Conservation (phyloP, 2,797 vertebrate genomes). For the Chrosomus eos region DNA sequence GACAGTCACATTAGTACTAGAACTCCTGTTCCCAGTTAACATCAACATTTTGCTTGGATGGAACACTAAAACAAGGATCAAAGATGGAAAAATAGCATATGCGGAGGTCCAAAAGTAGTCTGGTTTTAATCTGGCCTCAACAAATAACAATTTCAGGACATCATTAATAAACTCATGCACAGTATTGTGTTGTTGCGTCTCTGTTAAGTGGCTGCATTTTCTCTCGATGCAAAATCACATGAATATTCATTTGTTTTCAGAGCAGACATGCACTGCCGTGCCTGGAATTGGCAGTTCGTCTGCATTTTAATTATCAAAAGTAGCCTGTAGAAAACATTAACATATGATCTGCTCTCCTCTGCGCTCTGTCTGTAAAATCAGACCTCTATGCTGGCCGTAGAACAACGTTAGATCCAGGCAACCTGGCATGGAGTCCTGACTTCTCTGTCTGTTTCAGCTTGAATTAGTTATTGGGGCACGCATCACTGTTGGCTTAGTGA, state of each 20-base stretch:
- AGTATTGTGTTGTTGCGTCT: neutral
- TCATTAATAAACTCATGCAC: constrained; percentile 25
- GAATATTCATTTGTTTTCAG: neutral
- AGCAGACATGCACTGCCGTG: neutral
- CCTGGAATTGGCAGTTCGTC: constrained; percentile 50
- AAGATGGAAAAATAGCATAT: constrained; percentile 25
- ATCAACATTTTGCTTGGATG: constrained; percentile 43
- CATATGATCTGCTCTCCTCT: constrained; percentile 57
- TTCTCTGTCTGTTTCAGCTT: constrained; percentile 62
- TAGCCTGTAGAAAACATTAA: constrained; percentile 76
- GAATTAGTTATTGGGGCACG: constrained; percentile 37
- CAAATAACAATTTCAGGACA: constrained; percentile 8
- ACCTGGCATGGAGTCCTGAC: constrained; percentile 60
- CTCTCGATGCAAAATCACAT: neutral
- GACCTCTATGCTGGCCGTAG: constrained; percentile 57
- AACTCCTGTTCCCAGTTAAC: constrained; percentile 31
- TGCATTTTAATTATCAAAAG: constrained; percentile 63
- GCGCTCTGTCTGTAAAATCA: constrained; percentile 67
- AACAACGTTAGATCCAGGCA: constrained; percentile 61
- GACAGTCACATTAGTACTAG: constrained; percentile 25
- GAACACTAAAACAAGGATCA: constrained; percentile 28
- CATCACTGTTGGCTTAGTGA: neutral
- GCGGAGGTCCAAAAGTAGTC: constrained; percentile 5
- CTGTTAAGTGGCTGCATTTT: neutral
- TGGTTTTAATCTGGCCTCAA: constrained; percentile 22